Base-by-base conservation (phyloP, 2,797 vertebrate genomes). In the Gadopsis bispinosus region DNA sequence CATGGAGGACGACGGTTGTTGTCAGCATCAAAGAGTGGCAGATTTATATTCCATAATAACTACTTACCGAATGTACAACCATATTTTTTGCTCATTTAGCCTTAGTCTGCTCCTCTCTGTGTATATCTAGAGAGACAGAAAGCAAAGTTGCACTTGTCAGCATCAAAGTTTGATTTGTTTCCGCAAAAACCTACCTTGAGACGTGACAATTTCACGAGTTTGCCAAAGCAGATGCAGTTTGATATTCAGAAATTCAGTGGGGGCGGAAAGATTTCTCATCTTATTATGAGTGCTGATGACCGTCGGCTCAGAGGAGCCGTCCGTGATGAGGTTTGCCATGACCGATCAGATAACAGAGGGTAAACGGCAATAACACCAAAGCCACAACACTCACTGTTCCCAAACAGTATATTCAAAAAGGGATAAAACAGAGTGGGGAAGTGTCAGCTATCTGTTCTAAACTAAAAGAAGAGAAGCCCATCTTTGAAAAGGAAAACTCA, bases 1-100 rank as follows among this genome's bases (percentile, higher is more conserved):
- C 61, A 61, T 55, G 35, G 51, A 64, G 65, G 80, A 74, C 4
- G 20, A 22, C 19, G 10, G 37, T 60, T 76, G 76, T 77, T 58
- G 68, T 69, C 62, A 69, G 76, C 85, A 88, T 85, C 88, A 88
- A 87, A 89, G 80, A 68, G 33, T n/a, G 35, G 50, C 20, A 19
- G 53, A 83, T 77, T 86, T 83, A 51, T 77, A 62, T 82, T 69
- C 43, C 60, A 60, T 51, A 73, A 70, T 79, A 79, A 79, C 74
- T 64, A 78, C 75, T 74, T 72, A 80, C 68, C 33, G 63, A 73
- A 75, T 60, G 19, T 54, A 69, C 68, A 45, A 51, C 59, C 53
- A 33, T 19, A 10, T 60, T 54, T 77, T 83, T 68, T 70, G 20
- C 73, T 85, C 58, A 78, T 63, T 73, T 69, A 80, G 59, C 80